phyloP scores from a whole-genome alignment of 2,797 vertebrate genomes.

The Liasis olivaceus region DNA sequence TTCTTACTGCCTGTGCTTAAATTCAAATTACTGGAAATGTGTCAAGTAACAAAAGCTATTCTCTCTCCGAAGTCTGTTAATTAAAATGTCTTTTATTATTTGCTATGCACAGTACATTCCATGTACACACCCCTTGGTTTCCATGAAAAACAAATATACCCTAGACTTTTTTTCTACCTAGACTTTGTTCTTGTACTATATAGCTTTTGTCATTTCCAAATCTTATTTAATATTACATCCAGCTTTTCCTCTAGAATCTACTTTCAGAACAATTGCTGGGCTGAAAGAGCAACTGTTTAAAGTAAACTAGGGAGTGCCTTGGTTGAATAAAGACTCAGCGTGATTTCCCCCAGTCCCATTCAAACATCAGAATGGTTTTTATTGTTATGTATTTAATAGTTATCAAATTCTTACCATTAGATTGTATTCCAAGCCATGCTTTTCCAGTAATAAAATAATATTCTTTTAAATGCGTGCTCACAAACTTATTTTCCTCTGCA shows the following conservation, averaged over 20 bases:
- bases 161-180: background rate
- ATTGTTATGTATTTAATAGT: background rate
- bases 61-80: background rate
- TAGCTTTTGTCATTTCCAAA: background rate
- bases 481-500: constrained; percentile 90
- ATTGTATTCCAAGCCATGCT: constrained; percentile 86
- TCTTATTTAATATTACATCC: background rate
- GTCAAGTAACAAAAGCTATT: background rate
- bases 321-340: no score
- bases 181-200: background rate
- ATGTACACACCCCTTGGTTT: background rate
- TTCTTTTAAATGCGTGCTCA: constrained; percentile 79
- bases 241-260: background rate
- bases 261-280: no score
- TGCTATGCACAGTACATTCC: background rate
- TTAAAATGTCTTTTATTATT: background rate
- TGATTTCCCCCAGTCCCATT: no score
- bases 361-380: no score
- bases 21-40: background rate
- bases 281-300: no score
- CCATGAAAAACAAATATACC: background rate
- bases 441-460: constrained; percentile 85
- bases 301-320: no score
- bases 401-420: constrained; percentile 71
- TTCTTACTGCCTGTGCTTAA: background rate